A percentile compares a stretch with the other conserved stretches of the same genome.
phyloP scores from a whole-genome alignment of 1,140 invertebrate species.

The Coptotermes formosanus region DNA sequence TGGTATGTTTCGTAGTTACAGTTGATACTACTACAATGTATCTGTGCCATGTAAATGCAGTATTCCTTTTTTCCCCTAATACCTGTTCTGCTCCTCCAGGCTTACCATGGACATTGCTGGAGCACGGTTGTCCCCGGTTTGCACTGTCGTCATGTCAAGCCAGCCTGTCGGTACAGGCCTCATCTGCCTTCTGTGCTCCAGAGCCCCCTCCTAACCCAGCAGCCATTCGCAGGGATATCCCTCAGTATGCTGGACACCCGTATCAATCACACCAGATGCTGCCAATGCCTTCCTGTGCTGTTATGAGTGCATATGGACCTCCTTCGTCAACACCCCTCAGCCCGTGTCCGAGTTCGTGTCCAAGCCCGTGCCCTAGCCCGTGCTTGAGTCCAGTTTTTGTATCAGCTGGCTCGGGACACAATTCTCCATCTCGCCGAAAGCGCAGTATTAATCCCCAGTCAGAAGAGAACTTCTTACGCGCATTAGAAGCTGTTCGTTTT shows the following conservation, averaged over 20 bases:
- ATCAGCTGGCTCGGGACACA: constrained; percentile 8
- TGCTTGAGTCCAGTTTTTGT: constrained; percentile 15
- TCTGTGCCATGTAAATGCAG: constrained; percentile 46
- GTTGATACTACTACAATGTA: constrained; percentile 40
- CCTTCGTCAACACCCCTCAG: constrained; percentile 39
- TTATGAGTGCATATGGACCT: constrained; percentile 42
- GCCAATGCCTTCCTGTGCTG: constrained; percentile 30
- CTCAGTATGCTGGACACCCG: constrained; percentile 26
- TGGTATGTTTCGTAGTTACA: neutral
- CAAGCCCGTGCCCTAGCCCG: constrained; percentile 22
- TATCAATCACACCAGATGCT: constrained; percentile 29
- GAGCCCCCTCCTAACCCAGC: constrained; percentile 36
- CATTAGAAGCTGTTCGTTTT: constrained; percentile 73
- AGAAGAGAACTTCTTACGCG: constrained; percentile 74
- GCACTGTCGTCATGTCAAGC: constrained; percentile 58
- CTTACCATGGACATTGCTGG: constrained; percentile 68
- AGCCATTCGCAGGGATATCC: constrained; percentile 1
- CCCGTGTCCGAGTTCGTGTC: constrained; percentile 21
- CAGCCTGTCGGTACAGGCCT: constrained; percentile 53
- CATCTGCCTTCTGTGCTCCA: constrained; percentile 48
- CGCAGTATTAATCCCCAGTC: constrained; percentile 68
- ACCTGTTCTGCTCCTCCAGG: constrained; percentile 52
- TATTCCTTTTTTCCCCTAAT: constrained; percentile 29
- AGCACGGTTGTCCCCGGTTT: constrained; percentile 62
- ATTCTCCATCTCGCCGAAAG: constrained; percentile 50